A percentile compares a stretch with the other conserved stretches of the same genome.
Conservation (phyloP, 2,888 invertebrate species). For the Galerucella nymphaeae region DNA sequence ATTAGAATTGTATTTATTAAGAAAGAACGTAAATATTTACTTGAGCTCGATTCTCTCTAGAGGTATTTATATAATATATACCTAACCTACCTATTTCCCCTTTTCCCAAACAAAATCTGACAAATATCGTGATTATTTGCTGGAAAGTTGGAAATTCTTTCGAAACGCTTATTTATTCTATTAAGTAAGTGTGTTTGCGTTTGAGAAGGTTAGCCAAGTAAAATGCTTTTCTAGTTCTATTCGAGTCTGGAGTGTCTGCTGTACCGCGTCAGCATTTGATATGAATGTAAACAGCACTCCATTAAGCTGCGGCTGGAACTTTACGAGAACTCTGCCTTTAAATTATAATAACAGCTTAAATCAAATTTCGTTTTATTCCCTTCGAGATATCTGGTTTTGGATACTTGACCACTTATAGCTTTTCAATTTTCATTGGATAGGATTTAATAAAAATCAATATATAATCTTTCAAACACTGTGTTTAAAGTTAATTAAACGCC, state of each 20-base stretch:
- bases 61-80: background rate
- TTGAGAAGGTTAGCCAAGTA: slow-evolving; percentile 49
- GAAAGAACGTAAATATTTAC: slow-evolving; percentile 14
- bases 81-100: slow-evolving; percentile 11
- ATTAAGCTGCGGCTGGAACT: slow-evolving; percentile 53
- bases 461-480: background rate
- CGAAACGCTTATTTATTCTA: slow-evolving; percentile 47
- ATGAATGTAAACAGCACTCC: slow-evolving; percentile 59
- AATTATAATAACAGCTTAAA: slow-evolving; percentile 44
- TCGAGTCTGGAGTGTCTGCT: slow-evolving; percentile 42
- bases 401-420: slow-evolving; percentile 28
- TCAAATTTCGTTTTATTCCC: slow-evolving; percentile 37
- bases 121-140: slow-evolving; percentile 45
- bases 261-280: slow-evolving; percentile 55
- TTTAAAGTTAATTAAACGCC: background rate
- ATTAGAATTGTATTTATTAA: slow-evolving; percentile 7
- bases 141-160: slow-evolving; percentile 41
- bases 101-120: slow-evolving; percentile 41
- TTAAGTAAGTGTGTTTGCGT: slow-evolving; percentile 51
- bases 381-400: slow-evolving; percentile 5
- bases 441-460: background rate
- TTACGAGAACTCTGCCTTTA: slow-evolving; percentile 30
- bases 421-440: slow-evolving; percentile 18
- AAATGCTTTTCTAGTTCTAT: slow-evolving; percentile 49
- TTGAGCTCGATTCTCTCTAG: slow-evolving; percentile 9